Conservation (phyloP, 2,888 invertebrate genomes). For the Malthinus seriepunctatus region DNA sequence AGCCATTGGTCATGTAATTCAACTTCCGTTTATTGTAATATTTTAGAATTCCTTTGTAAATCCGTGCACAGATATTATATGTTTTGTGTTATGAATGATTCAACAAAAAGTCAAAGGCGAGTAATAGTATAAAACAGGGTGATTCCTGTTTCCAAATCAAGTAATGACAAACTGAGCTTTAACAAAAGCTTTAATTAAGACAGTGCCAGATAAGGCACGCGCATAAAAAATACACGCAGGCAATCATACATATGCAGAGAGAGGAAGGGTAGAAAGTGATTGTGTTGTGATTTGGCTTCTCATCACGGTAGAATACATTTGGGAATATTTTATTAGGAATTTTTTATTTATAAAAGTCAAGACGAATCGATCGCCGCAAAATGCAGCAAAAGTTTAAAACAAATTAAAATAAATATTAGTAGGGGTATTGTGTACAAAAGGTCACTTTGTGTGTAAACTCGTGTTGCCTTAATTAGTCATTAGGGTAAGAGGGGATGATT, state of each 20-base stretch:
- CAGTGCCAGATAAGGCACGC: constrained; percentile 44
- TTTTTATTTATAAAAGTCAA: constrained; percentile 6
- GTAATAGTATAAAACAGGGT: constrained; percentile 33
- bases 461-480: constrained; percentile 42
- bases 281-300: constrained; percentile 38
- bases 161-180: constrained; percentile 38
- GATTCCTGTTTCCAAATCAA: constrained; percentile 34
- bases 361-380: constrained; percentile 10
- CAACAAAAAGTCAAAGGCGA: constrained; percentile 33
- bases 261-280: constrained; percentile 27
- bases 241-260: constrained; percentile 39
- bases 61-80: constrained; percentile 11
- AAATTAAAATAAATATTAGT: constrained; percentile 29
- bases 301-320: constrained; percentile 27
- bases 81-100: constrained; percentile 30
- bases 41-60: constrained; percentile 34
- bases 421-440: constrained; percentile 23
- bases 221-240: constrained; percentile 39
- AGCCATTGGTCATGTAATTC: constrained; percentile 45
- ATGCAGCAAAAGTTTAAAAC: constrained; percentile 7
- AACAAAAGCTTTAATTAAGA: constrained; percentile 44
- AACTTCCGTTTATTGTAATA: constrained; percentile 43
- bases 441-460: constrained; percentile 35
- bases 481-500: constrained; percentile 35
- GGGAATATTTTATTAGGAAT: constrained; percentile 14